Percentiles rank a stretch among this genome's conserved stretches.
These are phyloP conservation scores for Eupithecia inturbata DNA, from an alignment of 2,888 invertebrate species.

Conservation along the genomic window DNA sequence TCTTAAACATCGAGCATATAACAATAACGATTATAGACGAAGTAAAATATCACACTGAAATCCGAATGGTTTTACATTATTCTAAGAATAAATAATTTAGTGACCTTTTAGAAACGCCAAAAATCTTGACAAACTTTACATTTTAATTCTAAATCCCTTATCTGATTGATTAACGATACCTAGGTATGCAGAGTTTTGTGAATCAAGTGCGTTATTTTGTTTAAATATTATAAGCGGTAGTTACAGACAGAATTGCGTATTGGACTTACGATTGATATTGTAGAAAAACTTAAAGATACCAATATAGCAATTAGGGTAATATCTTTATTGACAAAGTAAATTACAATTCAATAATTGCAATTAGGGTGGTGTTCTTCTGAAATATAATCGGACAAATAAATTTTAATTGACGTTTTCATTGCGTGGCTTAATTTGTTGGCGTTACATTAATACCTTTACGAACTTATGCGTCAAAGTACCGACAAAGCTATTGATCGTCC, in stretches of 20 bases:
- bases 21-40: constrained; percentile 53
- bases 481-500: neutral
- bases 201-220: neutral
- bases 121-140: neutral
- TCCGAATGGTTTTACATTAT: constrained; percentile 61
- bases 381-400: neutral
- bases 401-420: neutral
- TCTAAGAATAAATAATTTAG: constrained; percentile 39
- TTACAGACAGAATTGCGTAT: neutral
- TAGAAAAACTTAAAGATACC: neutral
- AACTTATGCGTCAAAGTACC: too few relatives aligned
- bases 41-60: constrained; percentile 73
- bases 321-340: too few relatives aligned
- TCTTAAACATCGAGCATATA: constrained; percentile 63
- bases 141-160: constrained; percentile 3
- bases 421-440: neutral
- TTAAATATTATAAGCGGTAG: neutral
- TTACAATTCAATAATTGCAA: too few relatives aligned
- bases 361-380: neutral
- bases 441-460: too few relatives aligned
- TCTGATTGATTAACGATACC: neutral
- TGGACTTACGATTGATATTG: neutral
- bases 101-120: constrained; percentile 23
- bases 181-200: neutral
- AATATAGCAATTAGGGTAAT: neutral